Conservation (phyloP, 2,797 vertebrate genomes). For the Chelidonichthys spinosus region DNA sequence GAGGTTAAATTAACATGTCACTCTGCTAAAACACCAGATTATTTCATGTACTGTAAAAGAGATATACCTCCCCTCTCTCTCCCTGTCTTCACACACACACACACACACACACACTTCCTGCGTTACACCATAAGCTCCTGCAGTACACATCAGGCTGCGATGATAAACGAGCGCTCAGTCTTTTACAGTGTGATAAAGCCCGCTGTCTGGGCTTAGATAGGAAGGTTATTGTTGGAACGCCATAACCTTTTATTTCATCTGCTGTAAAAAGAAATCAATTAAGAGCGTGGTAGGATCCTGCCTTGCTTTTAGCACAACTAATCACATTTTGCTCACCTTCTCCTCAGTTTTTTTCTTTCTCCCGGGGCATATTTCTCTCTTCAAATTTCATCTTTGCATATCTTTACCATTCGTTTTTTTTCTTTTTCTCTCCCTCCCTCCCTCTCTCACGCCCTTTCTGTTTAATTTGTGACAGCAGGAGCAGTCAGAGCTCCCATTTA, state of each 20-base stretch:
- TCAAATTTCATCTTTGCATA: constrained; percentile 53
- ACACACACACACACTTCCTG: constrained; percentile 36
- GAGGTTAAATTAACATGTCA: constrained; percentile 69
- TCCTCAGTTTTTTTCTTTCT: constrained; percentile 15
- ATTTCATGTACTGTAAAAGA: constrained; percentile 34
- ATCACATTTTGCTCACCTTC: constrained; percentile 72
- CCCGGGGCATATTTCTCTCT: constrained; percentile 29
- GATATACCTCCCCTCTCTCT: constrained; percentile 1
- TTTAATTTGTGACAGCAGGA: constrained; percentile 77
- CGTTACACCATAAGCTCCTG: constrained; percentile 48
- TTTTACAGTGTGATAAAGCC: constrained; percentile 75
- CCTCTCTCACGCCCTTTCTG: constrained; percentile 14
- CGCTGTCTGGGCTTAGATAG: constrained; percentile 67
- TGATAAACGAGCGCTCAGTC: constrained; percentile 69
- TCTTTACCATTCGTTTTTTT: constrained; percentile 36
- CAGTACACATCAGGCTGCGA: constrained; percentile 59
- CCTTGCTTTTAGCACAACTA: constrained; percentile 68
- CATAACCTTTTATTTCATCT: constrained; percentile 77
- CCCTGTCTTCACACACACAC: constrained; percentile 6
- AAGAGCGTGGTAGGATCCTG: constrained; percentile 61
- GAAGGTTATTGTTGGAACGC: constrained; percentile 75
- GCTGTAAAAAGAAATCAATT: constrained; percentile 79
- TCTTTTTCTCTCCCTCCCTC: constrained; percentile 17
- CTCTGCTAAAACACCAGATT: constrained; percentile 57
- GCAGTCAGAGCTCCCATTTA: constrained; percentile 78